Percentiles rank a stretch among this genome's conserved stretches.
Conservation (phyloP, 2,888 invertebrate species). For the Lasioglossum oenotherae region DNA sequence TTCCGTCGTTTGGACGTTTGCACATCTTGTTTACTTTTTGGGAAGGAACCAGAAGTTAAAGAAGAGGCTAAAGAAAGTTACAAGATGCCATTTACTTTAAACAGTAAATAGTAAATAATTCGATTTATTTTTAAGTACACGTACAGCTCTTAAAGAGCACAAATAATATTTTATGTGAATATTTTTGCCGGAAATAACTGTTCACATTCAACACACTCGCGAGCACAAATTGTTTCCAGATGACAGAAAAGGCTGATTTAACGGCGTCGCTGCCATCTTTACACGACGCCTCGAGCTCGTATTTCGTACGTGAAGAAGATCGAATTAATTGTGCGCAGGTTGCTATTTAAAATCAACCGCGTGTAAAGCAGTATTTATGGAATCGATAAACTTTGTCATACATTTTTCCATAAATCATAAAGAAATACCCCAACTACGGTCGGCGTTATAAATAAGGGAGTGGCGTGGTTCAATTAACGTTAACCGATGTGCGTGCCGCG, state of each 20-base stretch:
- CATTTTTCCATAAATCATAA: background rate
- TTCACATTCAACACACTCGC: too few species aligned
- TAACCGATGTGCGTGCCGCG: background rate
- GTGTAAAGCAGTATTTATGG: background rate
- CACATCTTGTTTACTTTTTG: too few species aligned
- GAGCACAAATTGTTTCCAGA: too few species aligned
- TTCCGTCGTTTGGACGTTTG: too few species aligned
- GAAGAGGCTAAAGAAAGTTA: too few species aligned
- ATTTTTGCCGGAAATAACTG: too few species aligned
- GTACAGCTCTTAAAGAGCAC: too few species aligned
- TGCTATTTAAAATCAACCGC: background rate
- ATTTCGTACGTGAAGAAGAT: background rate
- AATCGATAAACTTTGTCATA: background rate
- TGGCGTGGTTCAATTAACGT: background rate
- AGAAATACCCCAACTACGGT: background rate
- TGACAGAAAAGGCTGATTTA: background rate
- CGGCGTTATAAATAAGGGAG: background rate
- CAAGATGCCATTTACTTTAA: too few species aligned
- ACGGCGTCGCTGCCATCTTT: background rate
- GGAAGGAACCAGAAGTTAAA: too few species aligned
- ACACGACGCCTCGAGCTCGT: background rate
- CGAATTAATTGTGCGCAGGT: background rate
- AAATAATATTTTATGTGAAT: too few species aligned
- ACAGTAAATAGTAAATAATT: too few species aligned
- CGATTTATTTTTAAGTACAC: too few species aligned